These are phyloP conservation scores for Ericerus pela DNA, from an alignment of 1,140 invertebrate species.

Conservation along the genomic window DNA sequence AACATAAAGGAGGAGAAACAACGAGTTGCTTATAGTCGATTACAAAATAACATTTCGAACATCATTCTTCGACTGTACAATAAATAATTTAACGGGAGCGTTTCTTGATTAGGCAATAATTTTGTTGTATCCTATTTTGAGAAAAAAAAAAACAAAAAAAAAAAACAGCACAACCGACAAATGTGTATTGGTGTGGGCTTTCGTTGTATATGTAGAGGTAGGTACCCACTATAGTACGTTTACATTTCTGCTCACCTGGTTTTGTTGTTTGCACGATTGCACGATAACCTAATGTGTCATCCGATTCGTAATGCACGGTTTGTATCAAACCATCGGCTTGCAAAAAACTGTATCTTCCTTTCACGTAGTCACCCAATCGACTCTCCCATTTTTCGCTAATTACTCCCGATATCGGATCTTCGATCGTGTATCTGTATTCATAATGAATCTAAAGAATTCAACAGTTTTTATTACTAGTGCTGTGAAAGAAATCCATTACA, in stretches of 20 bases:
- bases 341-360: slow-evolving; percentile 34
- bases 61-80: no score
- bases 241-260: slow-evolving; percentile 17
- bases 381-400: slow-evolving; percentile 35
- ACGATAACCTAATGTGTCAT: slow-evolving; percentile 32
- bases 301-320: slow-evolving; percentile 34
- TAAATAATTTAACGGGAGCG: no score
- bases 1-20: no score
- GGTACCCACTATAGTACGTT: no score
- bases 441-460: slow-evolving; percentile 28
- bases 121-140: background rate
- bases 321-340: slow-evolving; percentile 34
- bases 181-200: no score
- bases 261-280: slow-evolving; percentile 31
- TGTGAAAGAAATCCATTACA: no score
- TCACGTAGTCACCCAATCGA: slow-evolving; percentile 30
- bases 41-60: no score
- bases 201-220: no score
- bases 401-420: slow-evolving; percentile 29
- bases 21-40: no score
- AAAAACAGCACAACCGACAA: background rate
- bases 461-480: no score
- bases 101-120: background rate
- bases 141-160: background rate
- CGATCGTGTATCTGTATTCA: slow-evolving; percentile 34